Conservation (phyloP, 1,140 invertebrate genomes). For the Vanessa tameamea region DNA sequence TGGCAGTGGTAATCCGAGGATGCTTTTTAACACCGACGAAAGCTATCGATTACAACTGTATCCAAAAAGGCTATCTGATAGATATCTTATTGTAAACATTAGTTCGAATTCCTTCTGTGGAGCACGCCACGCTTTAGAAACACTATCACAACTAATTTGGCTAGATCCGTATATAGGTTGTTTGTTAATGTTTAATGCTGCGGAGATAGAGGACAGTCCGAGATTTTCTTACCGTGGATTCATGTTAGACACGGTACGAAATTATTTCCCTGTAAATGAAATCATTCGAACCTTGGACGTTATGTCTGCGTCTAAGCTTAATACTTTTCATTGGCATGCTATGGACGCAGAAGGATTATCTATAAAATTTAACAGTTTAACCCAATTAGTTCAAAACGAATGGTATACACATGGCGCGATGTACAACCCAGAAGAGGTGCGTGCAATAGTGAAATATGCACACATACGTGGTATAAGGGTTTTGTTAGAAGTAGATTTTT, state of each 20-base stretch:
- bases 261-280: conserved; percentile 85
- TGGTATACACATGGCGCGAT: conserved; percentile 85
- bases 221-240: conserved; percentile 85
- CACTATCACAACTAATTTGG: conserved; percentile 89
- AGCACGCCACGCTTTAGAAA: conserved; percentile 88
- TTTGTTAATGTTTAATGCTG: conserved; percentile 81
- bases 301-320: conserved; percentile 89
- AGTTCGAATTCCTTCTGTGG: conserved; percentile 86
- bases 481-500: conserved; percentile 87
- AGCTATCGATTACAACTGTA: conserved; percentile 84
- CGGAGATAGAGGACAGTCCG: conserved; percentile 81
- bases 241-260: conserved; percentile 87
- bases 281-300: conserved; percentile 86
- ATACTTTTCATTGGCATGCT: conserved; percentile 91
- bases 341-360: conserved; percentile 91
- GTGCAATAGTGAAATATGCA: conserved; percentile 83
- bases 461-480: conserved; percentile 85
- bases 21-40: conserved; percentile 86
- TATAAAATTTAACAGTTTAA: conserved; percentile 83
- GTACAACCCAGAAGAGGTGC: conserved; percentile 85
- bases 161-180: conserved; percentile 82
- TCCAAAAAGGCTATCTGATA: conserved; percentile 71
- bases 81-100: conserved; percentile 82
- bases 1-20: conserved; percentile 72
- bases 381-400: conserved; percentile 85